A percentile compares a stretch with the other conserved stretches of the same genome.
Evolutionary conservation across 2,888 invertebrate genomes (phyloP).

Genomic region (Toxonevra muliebris): DNA sequence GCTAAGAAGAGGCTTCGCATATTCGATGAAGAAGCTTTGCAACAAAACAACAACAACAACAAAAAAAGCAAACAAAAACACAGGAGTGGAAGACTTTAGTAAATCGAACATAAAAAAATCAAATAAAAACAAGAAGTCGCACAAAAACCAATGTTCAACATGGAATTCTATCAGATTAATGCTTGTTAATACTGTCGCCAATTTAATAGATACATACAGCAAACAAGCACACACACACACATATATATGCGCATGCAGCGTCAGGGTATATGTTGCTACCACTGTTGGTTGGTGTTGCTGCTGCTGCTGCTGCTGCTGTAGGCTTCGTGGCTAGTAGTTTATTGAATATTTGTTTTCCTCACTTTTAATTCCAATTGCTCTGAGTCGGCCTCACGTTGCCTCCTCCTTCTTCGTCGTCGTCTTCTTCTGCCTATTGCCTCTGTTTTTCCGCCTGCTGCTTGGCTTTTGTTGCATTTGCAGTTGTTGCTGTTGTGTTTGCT

Average conservation of each 20-base stretch:
- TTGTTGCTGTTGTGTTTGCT: conserved; percentile 4
- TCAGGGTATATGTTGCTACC: neutral
- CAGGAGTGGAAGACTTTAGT: too few species aligned
- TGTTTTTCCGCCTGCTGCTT: conserved; percentile 12
- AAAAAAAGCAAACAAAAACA: too few species aligned
- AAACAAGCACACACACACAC: conserved; percentile 7
- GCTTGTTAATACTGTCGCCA: conserved; percentile 53
- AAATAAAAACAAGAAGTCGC: conserved; percentile 41
- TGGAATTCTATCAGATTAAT: conserved; percentile 53
- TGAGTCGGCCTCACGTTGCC: neutral
- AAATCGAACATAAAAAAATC: too few species aligned
- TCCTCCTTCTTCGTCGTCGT: neutral
- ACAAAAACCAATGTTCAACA: conserved; percentile 47
- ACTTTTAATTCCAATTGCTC: conserved; percentile 27
- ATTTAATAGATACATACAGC: conserved; percentile 40
- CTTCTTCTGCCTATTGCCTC: neutral
- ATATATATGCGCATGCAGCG: neutral
- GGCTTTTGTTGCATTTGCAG: conserved; percentile 9
- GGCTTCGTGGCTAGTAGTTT: conserved; percentile 23
- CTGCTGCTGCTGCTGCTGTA: conserved; percentile 4
- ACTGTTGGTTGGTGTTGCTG: neutral
- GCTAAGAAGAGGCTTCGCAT: too few species aligned
- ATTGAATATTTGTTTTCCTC: conserved; percentile 29
- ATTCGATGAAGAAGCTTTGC: too few species aligned
- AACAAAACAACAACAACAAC: too few species aligned